Base-by-base conservation (phyloP, 64 coral and sea anemone genomes). In the Trachythela sp. region DNA sequence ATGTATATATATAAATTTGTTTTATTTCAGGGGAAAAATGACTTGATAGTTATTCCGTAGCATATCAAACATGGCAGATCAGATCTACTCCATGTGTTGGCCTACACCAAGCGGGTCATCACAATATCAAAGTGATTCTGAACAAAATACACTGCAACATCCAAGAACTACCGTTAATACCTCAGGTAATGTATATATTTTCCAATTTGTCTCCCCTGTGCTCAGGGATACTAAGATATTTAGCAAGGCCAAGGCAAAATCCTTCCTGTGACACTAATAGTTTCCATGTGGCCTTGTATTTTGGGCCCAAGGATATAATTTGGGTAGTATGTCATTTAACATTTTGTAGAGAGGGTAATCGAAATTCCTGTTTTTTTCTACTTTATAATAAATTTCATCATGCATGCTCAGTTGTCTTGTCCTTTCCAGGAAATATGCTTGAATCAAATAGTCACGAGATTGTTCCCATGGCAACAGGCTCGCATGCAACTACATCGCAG, bases 41-140 rank as follows among this genome's bases (percentile, higher is more conserved):
- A 11, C 4, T 45, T n/a, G n/a, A n/a, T n/a, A n/a, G 42, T 45
- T 45, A 11, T 45, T 45, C 42, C 4, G 13, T 64, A 27, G 56
- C 56, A 64, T 4, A n/a, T 1, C 17, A n/a, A n/a, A 64, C 20
- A 80, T 80, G 75, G 75, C 75, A 13, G 75, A 80, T 80, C 75
- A 80, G 30, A 80, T 80, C 20, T 80, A 80, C 33, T 80, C 75
- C 2, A 80, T 80, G 75, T 80, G 75, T 22, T 80, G 75, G 75
- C 56, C 56, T 0, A 20, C 56, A 18, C 17, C 56, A 45, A 11
- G 42, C 4, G 42, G 42, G 56, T 35, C 75, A 80, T 39, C 75
- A 80, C 75, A 80, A 36, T 80, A 80, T 80, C 75, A 80, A 39
- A 39, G 37, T 17, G 75, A 80, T 35, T 15, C 37, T 80, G 75